phyloP scores from a whole-genome alignment of 2,113 vertebrate genomes.

The Talpa occidentalis region DNA sequence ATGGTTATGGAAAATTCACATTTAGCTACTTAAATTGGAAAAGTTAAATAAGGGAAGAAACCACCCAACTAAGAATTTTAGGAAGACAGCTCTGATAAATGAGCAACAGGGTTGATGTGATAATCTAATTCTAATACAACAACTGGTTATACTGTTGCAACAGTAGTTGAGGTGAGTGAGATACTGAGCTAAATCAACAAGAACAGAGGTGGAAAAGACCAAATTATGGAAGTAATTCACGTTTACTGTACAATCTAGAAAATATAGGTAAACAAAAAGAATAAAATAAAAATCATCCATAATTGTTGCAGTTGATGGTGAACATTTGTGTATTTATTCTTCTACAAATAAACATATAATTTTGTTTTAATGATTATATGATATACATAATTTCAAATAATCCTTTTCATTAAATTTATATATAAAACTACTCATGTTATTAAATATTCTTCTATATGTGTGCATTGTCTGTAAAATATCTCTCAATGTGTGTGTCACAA shows the following conservation, averaged over 20 bases:
- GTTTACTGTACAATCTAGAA: constrained; percentile 1
- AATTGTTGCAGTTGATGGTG: constrained; percentile 36
- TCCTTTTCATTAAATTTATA: neutral
- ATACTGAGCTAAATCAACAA: neutral
- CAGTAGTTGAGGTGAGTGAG: neutral
- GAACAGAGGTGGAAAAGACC: neutral
- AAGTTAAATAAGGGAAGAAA: neutral
- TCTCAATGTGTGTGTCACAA: neutral
- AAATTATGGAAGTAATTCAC: neutral
- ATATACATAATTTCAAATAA: neutral
- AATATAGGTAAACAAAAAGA: neutral
- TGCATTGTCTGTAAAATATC: neutral
- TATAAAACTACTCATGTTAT: neutral
- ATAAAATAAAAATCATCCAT: constrained; percentile 43
- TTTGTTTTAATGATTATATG: constrained; percentile 51
- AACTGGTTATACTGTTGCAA: neutral
- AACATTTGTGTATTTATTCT: constrained; percentile 24
- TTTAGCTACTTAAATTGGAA: neutral
- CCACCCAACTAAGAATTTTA: neutral
- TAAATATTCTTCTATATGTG: constrained; percentile 14
- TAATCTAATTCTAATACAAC: neutral
- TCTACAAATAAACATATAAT: constrained; percentile 24
- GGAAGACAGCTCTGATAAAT: neutral
- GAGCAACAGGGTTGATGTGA: neutral
- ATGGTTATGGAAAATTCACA: neutral